These are phyloP conservation scores for Mellilla xanthometata DNA, from an alignment of 2,888 invertebrate genomes.

Conservation along the genomic window DNA sequence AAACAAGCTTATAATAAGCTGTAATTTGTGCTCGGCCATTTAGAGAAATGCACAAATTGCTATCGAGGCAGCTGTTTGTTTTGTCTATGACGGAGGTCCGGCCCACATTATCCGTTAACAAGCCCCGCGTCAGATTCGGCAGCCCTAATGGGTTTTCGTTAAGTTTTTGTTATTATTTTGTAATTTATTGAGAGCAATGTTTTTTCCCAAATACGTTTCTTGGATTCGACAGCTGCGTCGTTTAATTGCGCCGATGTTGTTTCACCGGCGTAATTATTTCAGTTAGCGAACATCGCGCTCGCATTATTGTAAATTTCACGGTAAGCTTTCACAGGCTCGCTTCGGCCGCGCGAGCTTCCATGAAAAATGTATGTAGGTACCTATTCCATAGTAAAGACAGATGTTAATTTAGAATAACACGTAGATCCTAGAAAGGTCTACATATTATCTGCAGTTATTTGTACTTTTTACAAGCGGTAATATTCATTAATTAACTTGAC, in stretches of 20 bases:
- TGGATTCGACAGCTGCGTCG: slow-evolving; percentile 67
- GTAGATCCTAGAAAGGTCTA: background rate
- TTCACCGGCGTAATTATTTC: slow-evolving; percentile 19
- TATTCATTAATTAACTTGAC: slow-evolving; percentile 1
- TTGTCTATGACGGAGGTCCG: slow-evolving; percentile 82
- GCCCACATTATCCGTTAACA: slow-evolving; percentile 80
- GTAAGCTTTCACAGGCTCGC: slow-evolving; percentile 1
- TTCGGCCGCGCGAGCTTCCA: background rate
- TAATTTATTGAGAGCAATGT: slow-evolving; percentile 76
- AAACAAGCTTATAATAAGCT: slow-evolving; percentile 83
- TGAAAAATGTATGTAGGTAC: slow-evolving; percentile 13
- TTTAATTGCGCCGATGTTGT: slow-evolving; percentile 58
- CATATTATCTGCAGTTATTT: background rate
- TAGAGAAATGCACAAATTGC: slow-evolving; percentile 82
- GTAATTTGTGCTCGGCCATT: slow-evolving; percentile 82
- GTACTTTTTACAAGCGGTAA: slow-evolving; percentile 7
- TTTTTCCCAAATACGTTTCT: slow-evolving; percentile 63
- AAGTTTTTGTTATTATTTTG: slow-evolving; percentile 75
- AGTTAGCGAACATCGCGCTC: slow-evolving; percentile 12
- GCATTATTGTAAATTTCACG: background rate
- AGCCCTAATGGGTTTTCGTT: slow-evolving; percentile 82
- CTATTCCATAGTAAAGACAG: slow-evolving; percentile 1
- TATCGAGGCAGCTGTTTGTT: slow-evolving; percentile 78
- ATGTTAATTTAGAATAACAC: background rate
- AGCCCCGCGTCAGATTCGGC: slow-evolving; percentile 82